Evolutionary conservation across 2,888 invertebrate species (phyloP).

Genomic region (Vanessa cardui): DNA sequence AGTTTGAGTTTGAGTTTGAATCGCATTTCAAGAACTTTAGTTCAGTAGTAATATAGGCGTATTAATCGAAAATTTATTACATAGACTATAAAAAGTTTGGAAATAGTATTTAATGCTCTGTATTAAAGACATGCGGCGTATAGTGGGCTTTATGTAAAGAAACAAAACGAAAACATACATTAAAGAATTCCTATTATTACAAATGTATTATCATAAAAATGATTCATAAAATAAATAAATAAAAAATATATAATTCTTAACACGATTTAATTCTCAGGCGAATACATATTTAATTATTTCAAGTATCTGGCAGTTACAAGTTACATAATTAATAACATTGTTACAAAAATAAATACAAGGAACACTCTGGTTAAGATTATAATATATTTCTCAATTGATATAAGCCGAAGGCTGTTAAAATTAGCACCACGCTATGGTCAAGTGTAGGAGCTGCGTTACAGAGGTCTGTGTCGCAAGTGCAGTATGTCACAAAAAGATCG

Average conservation of each 20-base stretch:
- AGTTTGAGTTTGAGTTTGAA: too few species aligned
- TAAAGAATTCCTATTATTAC: too few species aligned
- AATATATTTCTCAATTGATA: slow-evolving; percentile 4
- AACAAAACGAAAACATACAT: too few species aligned
- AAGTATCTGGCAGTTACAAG: slow-evolving; percentile 23
- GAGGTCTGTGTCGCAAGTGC: slow-evolving; percentile 89
- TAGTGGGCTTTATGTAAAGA: too few species aligned
- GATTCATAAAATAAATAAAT: too few species aligned
- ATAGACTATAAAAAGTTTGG: too few species aligned
- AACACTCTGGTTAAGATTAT: slow-evolving; percentile 6
- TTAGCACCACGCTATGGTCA: slow-evolving; percentile 49
- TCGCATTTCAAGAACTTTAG: too few species aligned
- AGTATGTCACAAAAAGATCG: slow-evolving; percentile 87
- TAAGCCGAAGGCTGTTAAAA: slow-evolving; percentile 2
- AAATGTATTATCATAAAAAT: too few species aligned
- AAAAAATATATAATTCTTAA: not conserved
- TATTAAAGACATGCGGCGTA: too few species aligned
- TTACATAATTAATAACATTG: slow-evolving; percentile 10
- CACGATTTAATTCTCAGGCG: not conserved
- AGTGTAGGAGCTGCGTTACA: slow-evolving; percentile 84
- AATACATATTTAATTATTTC: slow-evolving; percentile 2
- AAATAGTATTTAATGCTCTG: too few species aligned
- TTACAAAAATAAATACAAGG: not conserved
- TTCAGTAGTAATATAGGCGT: too few species aligned
- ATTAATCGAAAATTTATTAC: too few species aligned